phyloP scores from a whole-genome alignment of 2,797 vertebrate species.

The Peromyscus attwateri region DNA sequence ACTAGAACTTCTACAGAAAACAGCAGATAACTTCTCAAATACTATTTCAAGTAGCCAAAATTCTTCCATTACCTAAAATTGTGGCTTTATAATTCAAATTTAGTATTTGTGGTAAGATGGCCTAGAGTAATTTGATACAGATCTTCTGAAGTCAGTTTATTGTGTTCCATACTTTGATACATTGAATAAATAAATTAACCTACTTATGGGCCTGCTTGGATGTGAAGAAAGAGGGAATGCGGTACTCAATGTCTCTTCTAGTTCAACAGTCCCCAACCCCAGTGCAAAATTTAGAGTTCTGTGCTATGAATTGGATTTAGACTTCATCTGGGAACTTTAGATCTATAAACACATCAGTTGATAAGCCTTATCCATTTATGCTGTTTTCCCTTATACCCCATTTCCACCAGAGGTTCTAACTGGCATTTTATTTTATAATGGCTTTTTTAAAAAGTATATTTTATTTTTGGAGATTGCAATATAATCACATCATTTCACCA shows the following conservation, averaged over 20 bases:
- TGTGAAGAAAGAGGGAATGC: neutral
- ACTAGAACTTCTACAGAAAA: neutral
- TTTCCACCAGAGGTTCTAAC: slow-evolving; percentile 54
- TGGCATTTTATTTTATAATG: slow-evolving; percentile 63
- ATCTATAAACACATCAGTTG: slow-evolving; percentile 56
- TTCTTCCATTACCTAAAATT: slow-evolving; percentile 54
- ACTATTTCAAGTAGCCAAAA: neutral
- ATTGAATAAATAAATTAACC: slow-evolving; percentile 41
- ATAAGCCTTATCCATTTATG: slow-evolving; percentile 50
- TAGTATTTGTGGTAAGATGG: slow-evolving; percentile 10
- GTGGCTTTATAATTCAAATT: slow-evolving; percentile 36
- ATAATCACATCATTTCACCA: neutral
- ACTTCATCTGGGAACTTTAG: neutral
- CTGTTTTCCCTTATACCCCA: neutral
- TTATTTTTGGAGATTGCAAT: neutral
- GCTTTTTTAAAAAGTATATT: neutral
- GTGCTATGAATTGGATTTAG: slow-evolving; percentile 39
- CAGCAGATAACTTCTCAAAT: slow-evolving; percentile 16
- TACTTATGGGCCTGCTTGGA: slow-evolving; percentile 6
- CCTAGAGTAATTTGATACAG: slow-evolving; percentile 41
- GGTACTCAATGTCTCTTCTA: slow-evolving; percentile 22
- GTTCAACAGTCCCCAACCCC: neutral
- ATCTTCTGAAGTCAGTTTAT: slow-evolving; percentile 53
- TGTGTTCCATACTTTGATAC: neutral
- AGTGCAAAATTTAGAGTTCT: slow-evolving; percentile 65